A percentile compares a stretch with the other conserved stretches of the same genome.
Conservation (phyloP, 2,888 invertebrate species). For the Mythimna albipuncta region DNA sequence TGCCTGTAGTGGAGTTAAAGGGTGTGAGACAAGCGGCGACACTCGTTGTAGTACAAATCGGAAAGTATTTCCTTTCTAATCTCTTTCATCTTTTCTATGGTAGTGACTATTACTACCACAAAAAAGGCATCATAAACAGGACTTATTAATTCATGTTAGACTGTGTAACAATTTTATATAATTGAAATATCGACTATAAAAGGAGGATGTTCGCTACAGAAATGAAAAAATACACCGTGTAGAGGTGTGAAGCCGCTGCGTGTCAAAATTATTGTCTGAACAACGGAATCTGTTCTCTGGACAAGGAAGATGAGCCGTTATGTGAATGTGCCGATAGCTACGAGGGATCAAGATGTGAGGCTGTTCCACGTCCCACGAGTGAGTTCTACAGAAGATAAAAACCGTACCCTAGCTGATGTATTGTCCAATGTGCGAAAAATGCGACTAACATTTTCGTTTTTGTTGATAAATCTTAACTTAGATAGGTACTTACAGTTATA, state of each 20-base stretch:
- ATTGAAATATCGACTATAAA: no score
- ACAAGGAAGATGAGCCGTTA: not conserved
- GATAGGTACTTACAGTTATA: not conserved
- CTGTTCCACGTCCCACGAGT: not conserved
- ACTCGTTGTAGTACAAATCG: no score
- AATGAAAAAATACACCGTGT: no score
- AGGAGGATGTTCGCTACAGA: no score
- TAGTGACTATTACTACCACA: no score
- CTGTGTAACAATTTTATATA: no score
- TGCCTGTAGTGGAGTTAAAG: no score
- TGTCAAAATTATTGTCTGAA: not conserved
- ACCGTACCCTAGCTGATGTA: not conserved
- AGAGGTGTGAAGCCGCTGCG: not conserved
- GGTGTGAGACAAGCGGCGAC: no score
- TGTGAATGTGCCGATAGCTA: not conserved
- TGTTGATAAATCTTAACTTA: conserved; percentile 1
- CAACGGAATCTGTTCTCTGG: not conserved
- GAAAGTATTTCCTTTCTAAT: no score
- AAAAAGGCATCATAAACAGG: no score
- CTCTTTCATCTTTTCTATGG: no score
- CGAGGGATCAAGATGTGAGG: not conserved
- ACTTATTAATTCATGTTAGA: no score
- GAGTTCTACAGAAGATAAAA: not conserved
- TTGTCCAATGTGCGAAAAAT: not conserved
- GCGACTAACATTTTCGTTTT: not conserved